Percentiles rank a stretch among this genome's conserved stretches.
Evolutionary conservation across 2,888 invertebrate genomes (phyloP).

Genomic region (Platerodrilus igneus): DNA sequence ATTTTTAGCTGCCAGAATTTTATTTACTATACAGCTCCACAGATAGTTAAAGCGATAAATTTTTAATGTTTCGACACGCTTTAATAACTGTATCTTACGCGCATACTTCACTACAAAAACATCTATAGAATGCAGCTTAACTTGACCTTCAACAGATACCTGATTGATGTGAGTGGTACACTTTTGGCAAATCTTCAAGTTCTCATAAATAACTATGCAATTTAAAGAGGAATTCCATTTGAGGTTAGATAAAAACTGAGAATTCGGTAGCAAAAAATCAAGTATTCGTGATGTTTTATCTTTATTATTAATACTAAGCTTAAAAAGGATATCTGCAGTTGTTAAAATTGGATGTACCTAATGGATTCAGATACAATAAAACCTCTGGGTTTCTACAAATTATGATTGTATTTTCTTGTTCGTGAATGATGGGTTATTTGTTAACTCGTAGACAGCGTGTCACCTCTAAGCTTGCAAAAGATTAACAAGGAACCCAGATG

Average conservation of each 20-base stretch:
- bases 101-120: conserved; percentile 10
- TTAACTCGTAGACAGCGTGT: too few species aligned
- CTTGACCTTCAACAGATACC: conserved; percentile 23
- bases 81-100: conserved; percentile 26
- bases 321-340: too few species aligned
- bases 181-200: conserved; percentile 17
- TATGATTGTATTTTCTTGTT: too few species aligned
- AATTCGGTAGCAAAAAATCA: too few species aligned
- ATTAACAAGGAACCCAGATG: too few species aligned
- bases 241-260: conserved; percentile 8
- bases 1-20: conserved; percentile 22
- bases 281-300: too few species aligned
- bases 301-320: too few species aligned
- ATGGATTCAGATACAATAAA: too few species aligned
- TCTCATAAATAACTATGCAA: conserved; percentile 4
- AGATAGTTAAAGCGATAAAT: conserved; percentile 27
- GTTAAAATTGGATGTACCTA: too few species aligned
- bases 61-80: conserved; percentile 25
- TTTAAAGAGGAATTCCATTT: conserved; percentile 6
- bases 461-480: too few species aligned
- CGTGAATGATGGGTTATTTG: conserved; percentile 2
- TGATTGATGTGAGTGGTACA: conserved; percentile 22
- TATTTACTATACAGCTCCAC: conserved; percentile 20
- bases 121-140: conserved; percentile 17
- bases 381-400: too few species aligned